These are phyloP conservation scores for Himalopsyche phryganea DNA, from an alignment of 1,140 invertebrate genomes.

Conservation along the genomic window DNA sequence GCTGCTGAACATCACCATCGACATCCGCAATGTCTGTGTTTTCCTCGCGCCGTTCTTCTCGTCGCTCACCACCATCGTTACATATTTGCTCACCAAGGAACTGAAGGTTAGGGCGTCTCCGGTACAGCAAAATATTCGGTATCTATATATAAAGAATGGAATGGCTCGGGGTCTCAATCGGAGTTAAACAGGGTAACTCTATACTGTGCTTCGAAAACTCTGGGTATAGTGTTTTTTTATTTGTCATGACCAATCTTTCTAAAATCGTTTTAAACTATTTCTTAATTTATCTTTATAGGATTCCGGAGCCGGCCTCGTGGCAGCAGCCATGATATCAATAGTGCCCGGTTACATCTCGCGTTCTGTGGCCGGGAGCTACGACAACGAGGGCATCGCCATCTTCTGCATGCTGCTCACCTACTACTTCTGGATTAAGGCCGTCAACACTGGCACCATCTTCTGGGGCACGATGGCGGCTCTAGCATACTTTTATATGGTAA, in stretches of 20 bases:
- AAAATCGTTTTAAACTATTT: no score
- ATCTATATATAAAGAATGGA: background rate
- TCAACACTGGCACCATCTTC: constrained; percentile 91
- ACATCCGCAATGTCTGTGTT: constrained; percentile 96
- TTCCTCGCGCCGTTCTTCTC: constrained; percentile 97
- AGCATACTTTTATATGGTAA: constrained; percentile 98
- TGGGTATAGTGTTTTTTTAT: no score
- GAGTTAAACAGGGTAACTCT: no score
- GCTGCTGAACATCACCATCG: constrained; percentile 89
- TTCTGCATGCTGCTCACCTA: constrained; percentile 98
- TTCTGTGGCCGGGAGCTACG: constrained; percentile 96
- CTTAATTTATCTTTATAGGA: constrained; percentile 56
- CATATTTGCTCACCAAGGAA: constrained; percentile 94
- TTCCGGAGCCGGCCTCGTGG: constrained; percentile 87
- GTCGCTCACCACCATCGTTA: constrained; percentile 92
- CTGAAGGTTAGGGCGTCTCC: constrained; percentile 65
- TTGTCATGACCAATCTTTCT: no score
- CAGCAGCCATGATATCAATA: constrained; percentile 92
- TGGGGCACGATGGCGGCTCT: constrained; percentile 88
- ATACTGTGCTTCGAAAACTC: no score
- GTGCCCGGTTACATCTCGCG: constrained; percentile 97
- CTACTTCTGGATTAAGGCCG: constrained; percentile 96
- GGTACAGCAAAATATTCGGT: background rate
- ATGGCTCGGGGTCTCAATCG: no score
- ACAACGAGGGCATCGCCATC: constrained; percentile 98